Base-by-base conservation (phyloP, 2,113 vertebrate species). In the Saccopteryx leptura region DNA sequence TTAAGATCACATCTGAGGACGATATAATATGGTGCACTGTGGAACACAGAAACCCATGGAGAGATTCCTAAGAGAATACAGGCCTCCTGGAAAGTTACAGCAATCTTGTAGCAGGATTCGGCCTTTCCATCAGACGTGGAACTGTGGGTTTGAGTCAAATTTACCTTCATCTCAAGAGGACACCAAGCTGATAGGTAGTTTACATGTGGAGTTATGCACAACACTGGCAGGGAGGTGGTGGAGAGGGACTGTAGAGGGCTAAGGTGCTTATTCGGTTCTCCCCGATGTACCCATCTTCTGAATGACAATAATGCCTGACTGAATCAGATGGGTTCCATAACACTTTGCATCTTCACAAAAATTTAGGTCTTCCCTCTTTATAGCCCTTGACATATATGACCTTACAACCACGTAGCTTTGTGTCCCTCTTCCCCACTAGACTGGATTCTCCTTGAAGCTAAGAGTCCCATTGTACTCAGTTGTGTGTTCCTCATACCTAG, bases 171-270 rank as follows among this genome's bases (percentile, higher is more conserved):
- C n/a, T 63, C 66, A 60, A 75, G 33, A 46, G 28, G 24, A 50
- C 3, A 18, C 6, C 17, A 33, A 33, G 13, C 3, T 60, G 4
- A 50, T 56, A 2, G 13, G 28, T 26, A n/a, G 50, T 63, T 21
- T 52, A 28, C 33, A 28, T 18, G 60, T 31, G n/a, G 23, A 24
- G 7, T 7, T 4, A 15, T 15, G 5, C 1, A 11, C 24, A 19
- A 23, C 1, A 4, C 0, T 11, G 4, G 18, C 4, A 10, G 15
- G 19, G 17, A 65, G 21, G 24, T 2, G 2, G 21, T n/a, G 28
- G 28, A 7, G 23, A 31, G 69, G 15, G 31, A 69, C 26, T 21
- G 0, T 3, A 65, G 33, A 50, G 4, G 3, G 2, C 21, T 4
- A 1, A 52, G 50, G 39, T 15, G 8, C 10, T 23, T 24, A 1